Evolutionary conservation across 2,797 vertebrate species (phyloP).

Genomic region (Capromys pilorides): DNA sequence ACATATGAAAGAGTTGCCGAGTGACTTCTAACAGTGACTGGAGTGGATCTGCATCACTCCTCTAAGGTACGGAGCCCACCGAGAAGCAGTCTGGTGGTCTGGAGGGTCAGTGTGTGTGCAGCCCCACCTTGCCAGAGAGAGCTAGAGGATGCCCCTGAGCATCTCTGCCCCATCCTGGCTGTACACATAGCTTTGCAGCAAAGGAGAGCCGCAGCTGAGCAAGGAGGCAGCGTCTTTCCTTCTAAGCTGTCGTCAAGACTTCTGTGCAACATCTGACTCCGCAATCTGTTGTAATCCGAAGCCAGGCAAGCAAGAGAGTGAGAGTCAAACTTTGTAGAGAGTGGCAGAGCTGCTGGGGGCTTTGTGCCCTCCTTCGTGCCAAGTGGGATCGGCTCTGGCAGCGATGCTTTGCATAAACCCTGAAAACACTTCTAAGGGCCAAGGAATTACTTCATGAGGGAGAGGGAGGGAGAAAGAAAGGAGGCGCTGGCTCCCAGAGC

Average conservation of each 20-base stretch:
- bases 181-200: not conserved
- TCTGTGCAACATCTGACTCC: conserved; percentile 74
- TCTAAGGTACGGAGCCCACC: not conserved
- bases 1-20: conserved; percentile 32
- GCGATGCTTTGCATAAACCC: conserved; percentile 65
- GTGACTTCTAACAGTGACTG: not conserved
- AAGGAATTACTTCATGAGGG: conserved; percentile 80
- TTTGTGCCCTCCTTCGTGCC: conserved; percentile 73
- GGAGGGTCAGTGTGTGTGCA: not conserved
- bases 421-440: conserved; percentile 75
- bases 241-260: conserved; percentile 72
- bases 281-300: conserved; percentile 63
- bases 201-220: conserved; percentile 23
- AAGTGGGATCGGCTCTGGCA: conserved; percentile 78
- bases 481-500: conserved; percentile 54
- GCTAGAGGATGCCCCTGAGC: not conserved
- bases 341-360: conserved; percentile 56
- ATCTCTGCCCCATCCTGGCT: not conserved
- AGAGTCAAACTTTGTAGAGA: conserved; percentile 67
- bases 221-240: conserved; percentile 55
- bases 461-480: conserved; percentile 60
- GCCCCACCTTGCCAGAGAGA: not conserved
- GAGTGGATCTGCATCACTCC: not conserved
- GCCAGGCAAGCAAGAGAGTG: conserved; percentile 72
- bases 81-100: not conserved